Percentiles rank a stretch among this genome's conserved stretches.
Evolutionary conservation across 2,113 vertebrate species (phyloP).

Genomic region (Pimephales promelas): DNA sequence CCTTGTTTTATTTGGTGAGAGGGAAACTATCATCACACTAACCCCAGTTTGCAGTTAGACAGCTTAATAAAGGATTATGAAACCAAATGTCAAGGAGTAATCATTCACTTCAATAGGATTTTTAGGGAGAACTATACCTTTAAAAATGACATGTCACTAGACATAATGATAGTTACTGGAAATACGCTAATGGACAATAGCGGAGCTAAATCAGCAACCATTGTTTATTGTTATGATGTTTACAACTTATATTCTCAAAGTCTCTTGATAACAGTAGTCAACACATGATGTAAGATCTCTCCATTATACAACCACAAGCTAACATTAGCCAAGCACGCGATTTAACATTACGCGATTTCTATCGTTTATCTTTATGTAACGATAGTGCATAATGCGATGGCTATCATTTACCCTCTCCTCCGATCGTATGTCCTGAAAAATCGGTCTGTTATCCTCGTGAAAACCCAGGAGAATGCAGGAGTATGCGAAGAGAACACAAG

Average conservation of each 20-base stretch:
- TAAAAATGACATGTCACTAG: too few relatives aligned
- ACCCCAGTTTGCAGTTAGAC: not conserved
- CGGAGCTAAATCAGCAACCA: not conserved
- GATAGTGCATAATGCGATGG: not conserved
- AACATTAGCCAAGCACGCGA: slow-evolving; percentile 1
- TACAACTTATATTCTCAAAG: not conserved
- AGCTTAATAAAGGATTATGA: not conserved
- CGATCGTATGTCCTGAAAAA: slow-evolving; percentile 80
- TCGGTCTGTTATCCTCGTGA: slow-evolving; percentile 84
- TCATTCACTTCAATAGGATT: not conserved
- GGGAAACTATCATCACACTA: not conserved
- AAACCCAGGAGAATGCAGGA: slow-evolving; percentile 80
- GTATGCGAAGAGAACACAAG: slow-evolving; percentile 77
- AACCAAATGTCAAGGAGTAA: not conserved
- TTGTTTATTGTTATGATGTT: not conserved
- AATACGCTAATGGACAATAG: not conserved
- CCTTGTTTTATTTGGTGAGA: not conserved
- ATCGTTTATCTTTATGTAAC: not conserved
- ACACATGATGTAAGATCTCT: not conserved
- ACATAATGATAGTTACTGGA: not conserved
- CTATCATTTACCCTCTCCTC: slow-evolving; percentile 79
- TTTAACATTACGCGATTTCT: not conserved
- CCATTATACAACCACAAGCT: not conserved
- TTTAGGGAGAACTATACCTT: not conserved
- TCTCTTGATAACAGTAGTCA: not conserved